A percentile compares a stretch with the other conserved stretches of the same genome.
phyloP scores from a whole-genome alignment of 2,888 invertebrate genomes.

The Euclidia mi region DNA sequence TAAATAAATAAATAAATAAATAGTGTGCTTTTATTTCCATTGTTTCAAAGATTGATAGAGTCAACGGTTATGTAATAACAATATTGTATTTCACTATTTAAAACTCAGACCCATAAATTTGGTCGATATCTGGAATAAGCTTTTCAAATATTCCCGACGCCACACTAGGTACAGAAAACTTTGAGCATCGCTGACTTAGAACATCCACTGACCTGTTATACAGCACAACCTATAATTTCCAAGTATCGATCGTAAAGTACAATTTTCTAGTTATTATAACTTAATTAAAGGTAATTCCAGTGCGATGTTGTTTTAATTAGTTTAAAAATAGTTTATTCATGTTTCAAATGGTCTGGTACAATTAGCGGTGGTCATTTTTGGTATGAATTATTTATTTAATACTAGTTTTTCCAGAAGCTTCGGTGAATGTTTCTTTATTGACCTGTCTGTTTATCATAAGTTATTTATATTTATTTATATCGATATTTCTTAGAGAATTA shows the following conservation, averaged over 20 bases:
- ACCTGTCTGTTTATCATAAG: no score
- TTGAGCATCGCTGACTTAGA: slow-evolving; percentile 10
- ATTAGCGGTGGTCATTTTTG: slow-evolving; percentile 4
- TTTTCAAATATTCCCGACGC: not conserved
- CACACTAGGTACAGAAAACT: not conserved
- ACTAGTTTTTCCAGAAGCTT: no score
- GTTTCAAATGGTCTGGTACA: slow-evolving; percentile 19
- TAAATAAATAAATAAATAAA: no score
- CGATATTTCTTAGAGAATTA: no score
- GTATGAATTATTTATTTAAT: not conserved
- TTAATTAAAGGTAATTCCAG: slow-evolving; percentile 56
- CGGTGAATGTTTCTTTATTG: no score
- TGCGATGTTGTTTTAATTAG: slow-evolving; percentile 24
- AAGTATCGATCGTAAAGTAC: slow-evolving; percentile 29
- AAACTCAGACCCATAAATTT: no score
- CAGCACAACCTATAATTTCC: slow-evolving; percentile 43
- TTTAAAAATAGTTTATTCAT: slow-evolving; percentile 32
- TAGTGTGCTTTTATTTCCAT: no score
- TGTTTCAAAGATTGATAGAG: no score
- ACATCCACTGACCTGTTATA: slow-evolving; percentile 12
- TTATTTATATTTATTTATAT: no score
- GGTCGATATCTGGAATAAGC: no score
- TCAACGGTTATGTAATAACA: no score
- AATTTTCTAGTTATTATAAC: slow-evolving; percentile 54
- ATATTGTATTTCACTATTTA: no score